phyloP scores from a whole-genome alignment of 2,113 vertebrate species.

The Myanophis thanlyinensis region DNA sequence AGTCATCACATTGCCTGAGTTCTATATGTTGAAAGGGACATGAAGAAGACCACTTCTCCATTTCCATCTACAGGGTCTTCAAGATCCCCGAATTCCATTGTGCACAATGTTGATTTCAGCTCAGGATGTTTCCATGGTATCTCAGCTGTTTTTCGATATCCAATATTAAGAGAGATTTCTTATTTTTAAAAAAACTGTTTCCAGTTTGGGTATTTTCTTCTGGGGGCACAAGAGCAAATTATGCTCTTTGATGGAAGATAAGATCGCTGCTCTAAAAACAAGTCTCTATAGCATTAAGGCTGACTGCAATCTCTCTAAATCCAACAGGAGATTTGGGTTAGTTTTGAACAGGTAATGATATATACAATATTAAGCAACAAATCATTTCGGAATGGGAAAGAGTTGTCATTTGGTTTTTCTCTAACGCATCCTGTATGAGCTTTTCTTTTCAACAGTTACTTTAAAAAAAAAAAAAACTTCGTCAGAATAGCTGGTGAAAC shows the following conservation, averaged over 20 bases:
- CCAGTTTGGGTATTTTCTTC: background rate
- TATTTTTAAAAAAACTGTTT: background rate
- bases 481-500: background rate
- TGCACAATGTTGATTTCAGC: background rate
- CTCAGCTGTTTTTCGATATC: background rate
- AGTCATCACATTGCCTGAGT: background rate
- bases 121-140: background rate
- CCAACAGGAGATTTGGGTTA: background rate
- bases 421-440: rapidly evolving
- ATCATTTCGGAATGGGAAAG: background rate
- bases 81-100: background rate
- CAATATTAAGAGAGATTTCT: background rate
- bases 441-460: background rate
- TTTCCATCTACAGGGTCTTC: background rate
- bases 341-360: background rate
- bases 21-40: background rate
- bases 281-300: background rate
- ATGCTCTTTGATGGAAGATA: background rate
- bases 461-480: too few relatives aligned
- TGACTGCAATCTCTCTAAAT: background rate
- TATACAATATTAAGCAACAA: background rate
- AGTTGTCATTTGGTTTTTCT: background rate
- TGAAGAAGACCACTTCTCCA: background rate
- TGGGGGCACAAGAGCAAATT: background rate
- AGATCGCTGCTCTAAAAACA: background rate